Evolutionary conservation across 2,888 invertebrate species (phyloP), one percentile per base, ranked within the genome.

Genomic region (Morpho helenor): DNA sequence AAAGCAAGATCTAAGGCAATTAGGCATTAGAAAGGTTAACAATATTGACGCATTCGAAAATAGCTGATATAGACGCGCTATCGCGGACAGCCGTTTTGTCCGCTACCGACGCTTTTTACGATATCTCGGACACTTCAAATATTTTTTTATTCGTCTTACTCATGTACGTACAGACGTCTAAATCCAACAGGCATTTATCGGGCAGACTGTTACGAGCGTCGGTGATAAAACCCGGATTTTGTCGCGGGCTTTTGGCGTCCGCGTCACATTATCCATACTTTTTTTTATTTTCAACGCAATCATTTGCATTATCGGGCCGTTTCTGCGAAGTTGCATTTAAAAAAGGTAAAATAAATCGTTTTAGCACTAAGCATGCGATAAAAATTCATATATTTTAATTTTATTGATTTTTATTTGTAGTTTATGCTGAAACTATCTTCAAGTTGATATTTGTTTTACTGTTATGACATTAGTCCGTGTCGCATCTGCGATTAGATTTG

Each of bases 181-280:
- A 82, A 84, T 84, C 73, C 74, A 62, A 52, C 65, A 72, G 68
- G 66, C 71, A 70, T 80, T 80, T 82, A 81, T 82, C 79, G 73
- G 51, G 51, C 64, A 62, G 71, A 75, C 73, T 68, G 72, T 67
- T 68, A 68, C 80, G 75, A 74, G 75, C 68, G 59, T 66, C 66
- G 68, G 64, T 65, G 83, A 83, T 83, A 83, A 81, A 72, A 66
- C 59, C 52, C 66, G 62, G 64, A 70, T 72, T 71, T 73, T 69
- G 72, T 72, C 66, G 60, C 65, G 66, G 56, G 52, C 61, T 70
- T 74, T 74, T 73, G 70, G 74, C 71, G 70, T 71, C 67, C 63
- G 63, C 69, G 70, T 71, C 70, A 72, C 72, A 71, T 74, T 75
- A 73, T 73, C 72, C 68, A 54, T 42, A 10, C 43, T 44, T 57